phyloP scores from a whole-genome alignment of 2,797 vertebrate species.

The Argentina silus region DNA sequence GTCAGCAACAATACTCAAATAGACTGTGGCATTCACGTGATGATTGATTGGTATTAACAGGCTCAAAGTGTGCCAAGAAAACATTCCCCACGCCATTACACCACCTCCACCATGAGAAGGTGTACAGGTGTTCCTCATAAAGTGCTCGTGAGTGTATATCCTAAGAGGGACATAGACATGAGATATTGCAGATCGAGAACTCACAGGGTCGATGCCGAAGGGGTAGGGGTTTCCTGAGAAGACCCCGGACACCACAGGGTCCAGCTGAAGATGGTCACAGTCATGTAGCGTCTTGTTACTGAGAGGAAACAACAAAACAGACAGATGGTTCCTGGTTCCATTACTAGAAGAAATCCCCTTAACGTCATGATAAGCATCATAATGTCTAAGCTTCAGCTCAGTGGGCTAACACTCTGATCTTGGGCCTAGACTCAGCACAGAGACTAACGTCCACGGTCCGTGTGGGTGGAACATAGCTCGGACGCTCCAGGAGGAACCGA shows the following conservation, averaged over 20 bases:
- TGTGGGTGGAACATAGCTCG: slow-evolving; percentile 51
- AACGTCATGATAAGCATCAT: too few relatives aligned
- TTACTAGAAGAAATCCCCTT: too few relatives aligned
- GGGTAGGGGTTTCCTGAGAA: slow-evolving; percentile 55
- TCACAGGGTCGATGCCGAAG: slow-evolving; percentile 64
- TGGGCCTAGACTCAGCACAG: background rate
- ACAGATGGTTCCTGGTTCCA: too few relatives aligned
- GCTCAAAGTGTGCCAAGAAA: too few relatives aligned
- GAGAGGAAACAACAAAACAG: background rate
- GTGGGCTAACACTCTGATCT: background rate
- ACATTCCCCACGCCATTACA: too few relatives aligned
- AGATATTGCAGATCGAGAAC: slow-evolving; percentile 5
- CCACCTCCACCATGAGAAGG: too few relatives aligned
- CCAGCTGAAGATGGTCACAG: slow-evolving; percentile 50
- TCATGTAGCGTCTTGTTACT: slow-evolving; percentile 52
- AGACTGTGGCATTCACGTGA: too few relatives aligned
- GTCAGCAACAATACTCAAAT: too few relatives aligned
- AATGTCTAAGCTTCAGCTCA: too few relatives aligned
- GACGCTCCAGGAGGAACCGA: slow-evolving; percentile 57
- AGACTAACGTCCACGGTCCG: slow-evolving; percentile 58
- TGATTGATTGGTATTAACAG: too few relatives aligned
- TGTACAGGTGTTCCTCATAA: too few relatives aligned
- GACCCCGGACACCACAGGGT: slow-evolving; percentile 52
- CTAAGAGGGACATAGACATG: background rate
- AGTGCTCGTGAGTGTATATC: too few relatives aligned